Base-by-base conservation (phyloP, 2,113 vertebrate genomes). In the Brienomyrus brachyistius region DNA sequence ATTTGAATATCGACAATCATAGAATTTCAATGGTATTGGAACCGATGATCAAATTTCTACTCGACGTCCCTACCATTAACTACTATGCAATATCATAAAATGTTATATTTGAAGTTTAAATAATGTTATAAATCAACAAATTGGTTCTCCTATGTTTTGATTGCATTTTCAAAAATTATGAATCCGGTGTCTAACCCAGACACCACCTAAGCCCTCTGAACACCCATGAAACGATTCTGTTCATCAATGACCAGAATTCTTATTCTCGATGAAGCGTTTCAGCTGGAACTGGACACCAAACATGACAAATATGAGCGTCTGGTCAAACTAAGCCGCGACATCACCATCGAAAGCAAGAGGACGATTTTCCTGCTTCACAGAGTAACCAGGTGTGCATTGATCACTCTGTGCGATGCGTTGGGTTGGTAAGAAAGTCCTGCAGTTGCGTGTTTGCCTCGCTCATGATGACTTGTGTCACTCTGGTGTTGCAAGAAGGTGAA, bases 341-440 rank as follows among this genome's bases (percentile, higher is more conserved):
- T 99, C 93, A 99, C 98, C 13, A 99, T 99, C 0, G 98, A 99
- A 93, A 99, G 98, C 95, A 99, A 99, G 94, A 96, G 98, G 92
- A 98, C 96, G 0, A 99, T 99, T 92, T 99, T 99, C 91, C 96
- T 99, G 88, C 95, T 99, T 54, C 98, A 99, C 90, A 96, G 98
- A 94, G 97, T 98, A 89, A 97, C 96, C 89, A 99, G 97, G 98
- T 98, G 91, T 92, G 94, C 94, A 17, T 82, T 8, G 3, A 31
- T 70, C 45, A 82, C n/a, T 50, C 66, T 15, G 13, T 35, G 40
- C 2, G 23, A 11, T 6, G 15, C 4, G 10, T 40, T 77, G 6
- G 5, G 31, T 15, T 77, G 31, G 11, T 40, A n/a, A 74, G 56
- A 4, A 17, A 13, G 21, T 10, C 19, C 40, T 80, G 6, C 21